Evolutionary conservation across 2,113 vertebrate species (phyloP).

Genomic region (Numenius arquata): DNA sequence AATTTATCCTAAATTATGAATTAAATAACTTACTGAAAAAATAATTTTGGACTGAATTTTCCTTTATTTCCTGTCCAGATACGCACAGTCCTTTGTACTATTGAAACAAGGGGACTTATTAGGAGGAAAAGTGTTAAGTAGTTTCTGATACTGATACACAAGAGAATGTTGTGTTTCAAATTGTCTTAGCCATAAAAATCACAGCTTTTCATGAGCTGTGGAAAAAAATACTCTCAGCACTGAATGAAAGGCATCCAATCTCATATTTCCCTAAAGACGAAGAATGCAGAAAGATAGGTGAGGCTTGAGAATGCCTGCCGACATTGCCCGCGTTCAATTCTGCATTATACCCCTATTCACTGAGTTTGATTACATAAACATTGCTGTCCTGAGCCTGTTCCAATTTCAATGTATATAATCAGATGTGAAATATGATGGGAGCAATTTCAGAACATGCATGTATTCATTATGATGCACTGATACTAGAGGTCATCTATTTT

Average conservation of each 20-base stretch:
- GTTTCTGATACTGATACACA: background rate
- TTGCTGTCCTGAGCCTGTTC: background rate
- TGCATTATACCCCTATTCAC: background rate
- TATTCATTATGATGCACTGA: slow-evolving; percentile 1
- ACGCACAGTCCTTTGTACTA: background rate
- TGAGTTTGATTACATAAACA: background rate
- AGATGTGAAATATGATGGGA: background rate
- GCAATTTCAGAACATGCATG: background rate
- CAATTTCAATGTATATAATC: background rate
- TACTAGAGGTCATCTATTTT: background rate
- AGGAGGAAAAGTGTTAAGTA: background rate
- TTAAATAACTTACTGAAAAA: background rate
- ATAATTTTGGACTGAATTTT: background rate
- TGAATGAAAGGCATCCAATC: background rate
- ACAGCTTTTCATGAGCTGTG: background rate
- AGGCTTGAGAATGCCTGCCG: background rate
- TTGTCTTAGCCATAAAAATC: background rate
- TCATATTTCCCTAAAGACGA: background rate
- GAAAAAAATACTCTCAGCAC: background rate
- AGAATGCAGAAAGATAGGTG: background rate
- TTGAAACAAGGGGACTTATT: background rate
- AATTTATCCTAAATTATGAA: background rate
- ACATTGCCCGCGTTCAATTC: background rate
- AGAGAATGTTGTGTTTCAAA: background rate
- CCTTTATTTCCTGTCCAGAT: background rate